Percentiles rank a stretch among this genome's conserved stretches.
These are phyloP conservation scores for Xestia sexstrigata DNA, from an alignment of 2,888 invertebrate species.

Conservation along the genomic window DNA sequence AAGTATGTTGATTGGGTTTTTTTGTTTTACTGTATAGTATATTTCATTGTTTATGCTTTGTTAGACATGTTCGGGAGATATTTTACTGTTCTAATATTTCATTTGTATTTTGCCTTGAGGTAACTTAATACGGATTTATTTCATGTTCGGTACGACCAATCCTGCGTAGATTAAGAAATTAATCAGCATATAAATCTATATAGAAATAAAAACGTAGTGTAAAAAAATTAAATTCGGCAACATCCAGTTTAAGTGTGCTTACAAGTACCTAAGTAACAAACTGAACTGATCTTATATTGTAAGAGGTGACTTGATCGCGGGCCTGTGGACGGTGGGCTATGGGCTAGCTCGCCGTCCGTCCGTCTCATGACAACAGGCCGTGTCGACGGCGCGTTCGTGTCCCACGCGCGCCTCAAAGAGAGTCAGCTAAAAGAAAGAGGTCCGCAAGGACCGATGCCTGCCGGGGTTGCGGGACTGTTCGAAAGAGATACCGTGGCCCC, in stretches of 20 bases:
- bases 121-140: neutral
- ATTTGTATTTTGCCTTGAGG: slow-evolving; percentile 43
- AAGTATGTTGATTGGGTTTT: slow-evolving; percentile 47
- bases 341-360: no score
- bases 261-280: neutral
- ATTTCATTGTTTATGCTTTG: slow-evolving; percentile 39
- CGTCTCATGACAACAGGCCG: no score
- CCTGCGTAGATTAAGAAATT: neutral
- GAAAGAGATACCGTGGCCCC: no score
- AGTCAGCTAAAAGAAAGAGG: no score
- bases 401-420: no score
- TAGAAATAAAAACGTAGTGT: neutral
- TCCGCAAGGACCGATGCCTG: no score
- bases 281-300: neutral
- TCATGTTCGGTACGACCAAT: neutral
- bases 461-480: no score
- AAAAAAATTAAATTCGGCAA: neutral
- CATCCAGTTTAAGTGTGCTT: neutral
- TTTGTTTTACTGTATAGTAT: slow-evolving; percentile 49
- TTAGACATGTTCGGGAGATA: slow-evolving; percentile 17
- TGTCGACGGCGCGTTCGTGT: no score
- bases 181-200: neutral
- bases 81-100: slow-evolving; percentile 25
- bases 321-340: no score
- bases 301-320: neutral